Percentiles rank a stretch among this genome's conserved stretches.
Conservation (phyloP, 2,888 invertebrate species). For the Chalcosyrphus nemorum region DNA sequence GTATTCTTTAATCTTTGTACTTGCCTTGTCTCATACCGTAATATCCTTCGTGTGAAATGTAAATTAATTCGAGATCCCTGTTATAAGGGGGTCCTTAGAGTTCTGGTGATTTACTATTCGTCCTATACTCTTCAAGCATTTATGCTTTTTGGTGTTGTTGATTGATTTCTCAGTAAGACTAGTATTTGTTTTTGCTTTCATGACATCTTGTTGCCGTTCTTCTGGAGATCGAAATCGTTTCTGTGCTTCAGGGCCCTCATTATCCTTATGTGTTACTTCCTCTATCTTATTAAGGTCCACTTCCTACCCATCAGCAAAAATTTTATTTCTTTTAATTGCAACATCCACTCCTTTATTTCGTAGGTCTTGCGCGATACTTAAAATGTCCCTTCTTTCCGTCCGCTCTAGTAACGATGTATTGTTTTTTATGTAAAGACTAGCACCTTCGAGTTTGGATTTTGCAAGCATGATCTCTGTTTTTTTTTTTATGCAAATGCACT, state of each 20-base stretch:
- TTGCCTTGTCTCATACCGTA: not conserved
- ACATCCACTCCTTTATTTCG: not conserved
- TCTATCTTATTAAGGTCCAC: not conserved
- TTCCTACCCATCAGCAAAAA: not conserved
- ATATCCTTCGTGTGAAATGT: not conserved
- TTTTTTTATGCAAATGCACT: too few species aligned
- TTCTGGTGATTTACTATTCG: not conserved
- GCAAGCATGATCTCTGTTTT: too few species aligned
- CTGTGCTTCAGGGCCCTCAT: not conserved
- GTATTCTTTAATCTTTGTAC: not conserved
- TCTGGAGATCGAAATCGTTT: not conserved
- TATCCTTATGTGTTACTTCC: not conserved
- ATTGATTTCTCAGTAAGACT: not conserved
- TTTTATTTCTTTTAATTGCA: not conserved
- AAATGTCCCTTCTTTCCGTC: not conserved
- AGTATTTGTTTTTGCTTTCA: not conserved
- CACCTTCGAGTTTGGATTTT: too few species aligned
- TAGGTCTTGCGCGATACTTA: not conserved
- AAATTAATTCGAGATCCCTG: not conserved
- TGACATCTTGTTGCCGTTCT: not conserved
- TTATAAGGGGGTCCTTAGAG: not conserved
- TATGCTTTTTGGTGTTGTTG: not conserved
- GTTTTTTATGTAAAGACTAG: not conserved
- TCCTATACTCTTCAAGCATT: not conserved
- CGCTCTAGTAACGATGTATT: not conserved